A percentile compares a stretch with the other conserved stretches of the same genome.
Evolutionary conservation across 2,888 invertebrate species (phyloP).

Genomic region (Apantesis nais): DNA sequence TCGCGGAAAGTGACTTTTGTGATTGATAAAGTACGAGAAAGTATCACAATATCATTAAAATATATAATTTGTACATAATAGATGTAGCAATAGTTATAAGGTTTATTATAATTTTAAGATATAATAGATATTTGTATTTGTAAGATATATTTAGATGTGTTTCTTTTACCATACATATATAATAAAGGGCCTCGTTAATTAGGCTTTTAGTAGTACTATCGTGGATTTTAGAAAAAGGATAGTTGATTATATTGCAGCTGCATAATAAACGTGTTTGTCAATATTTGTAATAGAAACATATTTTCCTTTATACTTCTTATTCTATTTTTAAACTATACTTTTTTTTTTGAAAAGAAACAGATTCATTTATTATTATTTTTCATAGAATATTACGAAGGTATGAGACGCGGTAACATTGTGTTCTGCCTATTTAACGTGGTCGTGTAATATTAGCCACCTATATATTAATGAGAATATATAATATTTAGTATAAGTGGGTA

Average conservation of each 20-base stretch:
- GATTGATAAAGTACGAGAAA: conserved; percentile 37
- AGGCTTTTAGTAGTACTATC: conserved; percentile 18
- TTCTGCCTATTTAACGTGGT: conserved; percentile 58
- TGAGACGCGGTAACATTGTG: conserved; percentile 21
- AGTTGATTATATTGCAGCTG: conserved; percentile 4
- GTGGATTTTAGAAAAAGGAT: not conserved
- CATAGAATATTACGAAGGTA: conserved; percentile 1
- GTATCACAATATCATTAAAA: conserved; percentile 61
- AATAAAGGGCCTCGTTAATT: conserved; percentile 43
- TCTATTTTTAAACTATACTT: conserved; percentile 7
- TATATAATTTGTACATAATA: conserved; percentile 75
- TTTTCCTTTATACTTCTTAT: conserved; percentile 1
- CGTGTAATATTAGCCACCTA: conserved; percentile 69
- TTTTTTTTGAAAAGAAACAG: conserved; percentile 4
- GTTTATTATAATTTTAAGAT: conserved; percentile 66
- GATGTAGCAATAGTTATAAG: conserved; percentile 62
- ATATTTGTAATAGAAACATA: not conserved
- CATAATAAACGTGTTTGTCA: conserved; percentile 8
- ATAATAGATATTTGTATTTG: conserved; percentile 72
- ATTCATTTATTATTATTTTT: conserved; percentile 9
- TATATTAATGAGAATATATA: conserved; percentile 67
- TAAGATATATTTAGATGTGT: conserved; percentile 79
- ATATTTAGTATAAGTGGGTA: conserved; percentile 70
- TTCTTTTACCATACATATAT: conserved; percentile 69
- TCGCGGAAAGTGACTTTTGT: conserved; percentile 31